Evolutionary conservation across 2,797 vertebrate genomes (phyloP).

Genomic region (Takifugu rubripes): DNA sequence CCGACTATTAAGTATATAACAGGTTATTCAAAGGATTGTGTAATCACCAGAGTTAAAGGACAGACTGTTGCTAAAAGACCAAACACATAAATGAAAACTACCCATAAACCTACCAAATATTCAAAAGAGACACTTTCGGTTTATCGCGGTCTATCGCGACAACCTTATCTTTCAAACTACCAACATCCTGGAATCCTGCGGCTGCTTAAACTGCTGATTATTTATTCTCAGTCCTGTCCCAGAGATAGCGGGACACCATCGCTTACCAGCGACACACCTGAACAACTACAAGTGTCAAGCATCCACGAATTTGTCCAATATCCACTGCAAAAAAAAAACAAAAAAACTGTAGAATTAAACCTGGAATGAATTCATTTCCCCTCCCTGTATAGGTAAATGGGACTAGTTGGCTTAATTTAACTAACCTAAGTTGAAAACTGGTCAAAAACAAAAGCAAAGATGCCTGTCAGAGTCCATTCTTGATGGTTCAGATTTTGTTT

Average conservation of each 20-base stretch:
- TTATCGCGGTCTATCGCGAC: too few species aligned
- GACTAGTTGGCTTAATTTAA: constrained; percentile 61
- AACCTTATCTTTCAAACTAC: too few species aligned
- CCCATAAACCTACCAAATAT: too few species aligned
- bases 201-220: too few species aligned
- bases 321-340: constrained; percentile 15
- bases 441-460: constrained; percentile 27
- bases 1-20: constrained; percentile 59
- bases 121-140: too few species aligned
- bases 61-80: constrained; percentile 2
- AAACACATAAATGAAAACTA: too few species aligned
- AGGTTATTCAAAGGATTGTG: constrained; percentile 37
- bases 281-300: constrained; percentile 61
- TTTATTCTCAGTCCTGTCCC: constrained; percentile 12
- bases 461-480: too few species aligned
- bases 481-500: constrained; percentile 20
- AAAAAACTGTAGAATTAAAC: constrained; percentile 38
- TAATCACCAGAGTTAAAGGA: constrained; percentile 31
- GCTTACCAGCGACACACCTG: constrained; percentile 69
- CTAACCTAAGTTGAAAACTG: constrained; percentile 56
- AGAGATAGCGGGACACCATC: constrained; percentile 48
- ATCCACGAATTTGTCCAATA: constrained; percentile 71
- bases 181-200: too few species aligned
- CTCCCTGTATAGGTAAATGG: constrained; percentile 26
- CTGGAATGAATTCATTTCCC: constrained; percentile 36